phyloP scores from a whole-genome alignment of 2,888 invertebrate genomes.

The Trypoxylon attenuatum region DNA sequence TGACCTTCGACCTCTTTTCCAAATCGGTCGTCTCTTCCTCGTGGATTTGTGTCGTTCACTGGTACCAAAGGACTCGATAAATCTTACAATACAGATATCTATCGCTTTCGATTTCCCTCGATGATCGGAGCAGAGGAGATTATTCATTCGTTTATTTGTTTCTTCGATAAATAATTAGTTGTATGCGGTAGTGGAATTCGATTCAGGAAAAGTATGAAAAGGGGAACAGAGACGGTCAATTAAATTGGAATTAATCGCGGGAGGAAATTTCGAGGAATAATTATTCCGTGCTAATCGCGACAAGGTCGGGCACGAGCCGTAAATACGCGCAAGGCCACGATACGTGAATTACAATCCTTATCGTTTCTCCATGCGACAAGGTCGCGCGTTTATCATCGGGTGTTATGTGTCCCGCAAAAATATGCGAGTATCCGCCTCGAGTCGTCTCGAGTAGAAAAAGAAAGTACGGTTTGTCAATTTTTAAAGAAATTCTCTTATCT shows the following conservation, averaged over 20 bases:
- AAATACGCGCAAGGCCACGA: constrained; percentile 61
- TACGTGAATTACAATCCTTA: constrained; percentile 67
- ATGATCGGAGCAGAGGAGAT: too few relatives aligned
- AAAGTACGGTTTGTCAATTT: too few relatives aligned
- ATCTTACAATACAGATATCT: too few relatives aligned
- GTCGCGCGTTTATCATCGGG: constrained; percentile 58
- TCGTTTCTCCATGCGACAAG: constrained; percentile 64
- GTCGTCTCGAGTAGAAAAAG: too few relatives aligned
- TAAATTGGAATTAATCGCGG: constrained; percentile 33
- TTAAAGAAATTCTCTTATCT: too few relatives aligned
- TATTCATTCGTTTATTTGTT: too few relatives aligned
- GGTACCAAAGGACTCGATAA: too few relatives aligned
- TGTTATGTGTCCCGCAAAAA: constrained; percentile 33
- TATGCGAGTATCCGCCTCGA: background rate
- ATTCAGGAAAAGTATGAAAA: too few relatives aligned
- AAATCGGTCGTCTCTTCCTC: constrained; percentile 30
- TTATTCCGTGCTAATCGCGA: constrained; percentile 42
- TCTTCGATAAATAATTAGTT: too few relatives aligned
- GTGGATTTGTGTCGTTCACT: too few relatives aligned
- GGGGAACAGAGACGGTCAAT: background rate
- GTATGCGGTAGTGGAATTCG: too few relatives aligned
- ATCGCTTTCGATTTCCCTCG: too few relatives aligned
- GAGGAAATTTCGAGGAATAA: constrained; percentile 43
- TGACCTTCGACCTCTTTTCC: constrained; percentile 4
- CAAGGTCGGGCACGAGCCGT: constrained; percentile 48